These are phyloP conservation scores for Spinus olivaceus DNA, from an alignment of 2,797 vertebrate genomes.

Conservation along the genomic window DNA sequence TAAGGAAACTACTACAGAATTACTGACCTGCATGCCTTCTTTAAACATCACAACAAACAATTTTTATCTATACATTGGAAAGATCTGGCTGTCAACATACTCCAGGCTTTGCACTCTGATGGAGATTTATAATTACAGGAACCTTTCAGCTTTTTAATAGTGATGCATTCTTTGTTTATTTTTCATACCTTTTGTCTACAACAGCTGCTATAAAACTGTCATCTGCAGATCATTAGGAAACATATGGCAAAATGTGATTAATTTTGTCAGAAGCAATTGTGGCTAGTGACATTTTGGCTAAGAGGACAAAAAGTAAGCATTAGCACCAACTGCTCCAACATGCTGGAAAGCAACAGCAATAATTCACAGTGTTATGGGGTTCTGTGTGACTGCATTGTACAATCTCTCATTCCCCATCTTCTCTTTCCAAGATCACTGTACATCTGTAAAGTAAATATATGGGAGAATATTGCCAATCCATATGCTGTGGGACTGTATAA, in stretches of 20 bases:
- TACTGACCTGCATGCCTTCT: not conserved
- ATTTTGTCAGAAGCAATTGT: slow-evolving; percentile 18
- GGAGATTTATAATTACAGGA: not conserved
- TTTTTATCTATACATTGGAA: not conserved
- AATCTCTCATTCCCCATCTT: not conserved
- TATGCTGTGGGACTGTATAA: not conserved
- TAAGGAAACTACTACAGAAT: not conserved
- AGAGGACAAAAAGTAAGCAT: not conserved
- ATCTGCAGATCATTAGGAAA: slow-evolving; percentile 30
- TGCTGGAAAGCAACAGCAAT: not conserved
- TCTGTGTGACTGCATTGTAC: not conserved
- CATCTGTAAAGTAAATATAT: not conserved
- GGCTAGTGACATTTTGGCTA: not conserved
- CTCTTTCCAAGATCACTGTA: not conserved
- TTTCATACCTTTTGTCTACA: slow-evolving; percentile 9
- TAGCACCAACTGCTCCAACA: not conserved
- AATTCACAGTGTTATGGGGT: not conserved
- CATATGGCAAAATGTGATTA: slow-evolving; percentile 19
- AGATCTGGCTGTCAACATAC: not conserved
- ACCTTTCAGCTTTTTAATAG: not conserved
- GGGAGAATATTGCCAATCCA: not conserved
- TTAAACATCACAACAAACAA: not conserved
- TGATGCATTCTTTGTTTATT: slow-evolving; percentile 15
- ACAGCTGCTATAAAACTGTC: slow-evolving; percentile 9
- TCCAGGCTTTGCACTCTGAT: not conserved